Evolutionary conservation across 2,797 vertebrate species (phyloP), one percentile per base, ranked within the genome.

Genomic region (Pipistrellus pipistrellus): DNA sequence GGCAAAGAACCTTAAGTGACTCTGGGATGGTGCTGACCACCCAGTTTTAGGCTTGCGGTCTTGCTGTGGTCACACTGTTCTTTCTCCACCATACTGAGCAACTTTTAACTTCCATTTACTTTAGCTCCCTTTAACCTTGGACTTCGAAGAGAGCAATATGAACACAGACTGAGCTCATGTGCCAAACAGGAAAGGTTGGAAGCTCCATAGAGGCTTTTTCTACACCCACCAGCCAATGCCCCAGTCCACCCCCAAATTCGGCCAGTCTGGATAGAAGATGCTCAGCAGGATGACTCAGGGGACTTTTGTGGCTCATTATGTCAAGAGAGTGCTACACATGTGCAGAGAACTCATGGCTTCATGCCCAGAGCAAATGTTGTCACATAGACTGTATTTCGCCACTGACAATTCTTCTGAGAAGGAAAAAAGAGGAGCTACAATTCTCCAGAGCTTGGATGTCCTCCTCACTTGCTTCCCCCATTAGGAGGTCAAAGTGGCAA

Each of bases 1-100:
- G 14, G 53, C 25, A 77, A 38, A 77, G 20, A 82, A 6, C 32
- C 23, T 10, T 18, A 23, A 55, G 30, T 3, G 51, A 21, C 0
- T 27, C 59, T 62, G 27, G 11, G 1, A 21, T 27, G 18, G 25
- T 17, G 80, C 27, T 48, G n/a, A 32, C 6, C 8, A 6, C 2
- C 73, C 4, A n/a, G 7, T 10, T 30, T 0, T 11, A 15, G 1
- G 9, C 6, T 3, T 68, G 32, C 8, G 25, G 15, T 85, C 41
- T 30, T 8, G 15, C 32, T 35, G 46, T 4, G 15, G 8, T 51
- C 51, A n/a, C 0, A 20, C 14, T 32, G 2, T 6, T 12, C 13
- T 41, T n/a, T 38, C 92, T 35, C 48, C 35, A 27, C 7, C 27
- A 15, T 13, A 38, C 6, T 0, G 3, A 32, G 11, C 23, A 48